Base-by-base conservation (phyloP, 2,888 invertebrate species). In the Exephanes ischioxanthus region DNA sequence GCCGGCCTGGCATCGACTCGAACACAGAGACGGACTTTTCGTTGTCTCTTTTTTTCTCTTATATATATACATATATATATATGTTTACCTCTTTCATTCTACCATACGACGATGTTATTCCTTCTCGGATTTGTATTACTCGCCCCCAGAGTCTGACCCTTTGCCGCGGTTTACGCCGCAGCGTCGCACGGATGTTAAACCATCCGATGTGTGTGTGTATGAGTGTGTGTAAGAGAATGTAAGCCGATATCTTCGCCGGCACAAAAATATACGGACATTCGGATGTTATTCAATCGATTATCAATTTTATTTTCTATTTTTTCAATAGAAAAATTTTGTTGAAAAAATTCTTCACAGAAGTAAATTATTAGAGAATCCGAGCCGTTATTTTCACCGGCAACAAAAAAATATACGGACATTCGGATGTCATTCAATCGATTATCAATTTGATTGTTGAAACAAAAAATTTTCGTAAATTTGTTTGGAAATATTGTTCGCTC, bases 111-210 rank as follows among this genome's bases (percentile, higher is more conserved):
- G 7, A 72, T 76, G 76, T 76, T 76, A 67, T 76, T 67, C 41
- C 76, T 37, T 53, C 53, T 53, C 37, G 66, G 76, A 80, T 80
- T 71, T 80, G 41, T 70, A 48, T 80, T 63, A 48, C 53, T 48
- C 61, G 14, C n/a, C 26, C 41, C 19, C 22, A 55, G 61, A 37
- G 51, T 53, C 70, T 61, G n/a, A 63, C 33, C 58, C 51, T 53
- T 53, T 63, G 51, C 71, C 33, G 61, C 61, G 58, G 48, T 71
- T 66, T 71, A 51, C 53, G 37, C 66, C 63, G 71, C 41, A 41
- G 61, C 61, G 66, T 53, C 53, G 63, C 66, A 26, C 70, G 79
- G 41, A 26, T 61, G 79, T 79, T 53, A 80, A 72, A 66, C n/a
- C 53, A 66, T 72, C 45, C 26, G 16, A 5, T 30, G 61, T 71